These are phyloP conservation scores for Drosophila neonasuta DNA, from an alignment of 2,888 invertebrate species.

Conservation along the genomic window DNA sequence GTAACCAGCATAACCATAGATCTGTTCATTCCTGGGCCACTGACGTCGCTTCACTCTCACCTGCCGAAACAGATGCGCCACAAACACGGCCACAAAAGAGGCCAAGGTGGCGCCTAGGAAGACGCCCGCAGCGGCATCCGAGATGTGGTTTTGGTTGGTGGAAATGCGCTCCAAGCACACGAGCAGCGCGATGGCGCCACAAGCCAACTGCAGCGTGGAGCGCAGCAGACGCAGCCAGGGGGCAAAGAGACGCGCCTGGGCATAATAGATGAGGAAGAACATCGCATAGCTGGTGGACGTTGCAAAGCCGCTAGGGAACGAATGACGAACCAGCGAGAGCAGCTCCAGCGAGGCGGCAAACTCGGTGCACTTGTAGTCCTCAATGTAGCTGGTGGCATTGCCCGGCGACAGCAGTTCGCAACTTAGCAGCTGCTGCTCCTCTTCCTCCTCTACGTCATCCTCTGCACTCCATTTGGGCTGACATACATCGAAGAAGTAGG, in stretches of 20 bases:
- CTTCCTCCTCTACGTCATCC: background rate
- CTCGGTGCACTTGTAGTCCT: constrained; percentile 65
- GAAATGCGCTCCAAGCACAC: constrained; percentile 68
- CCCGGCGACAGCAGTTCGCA: background rate
- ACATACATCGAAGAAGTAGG: constrained; percentile 75
- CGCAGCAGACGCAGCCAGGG: constrained; percentile 65
- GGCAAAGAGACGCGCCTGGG: constrained; percentile 69
- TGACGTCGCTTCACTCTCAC: constrained; percentile 66
- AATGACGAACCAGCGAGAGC: constrained; percentile 66
- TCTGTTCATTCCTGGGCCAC: constrained; percentile 69
- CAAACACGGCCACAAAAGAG: constrained; percentile 56
- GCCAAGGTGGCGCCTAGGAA: constrained; percentile 59
- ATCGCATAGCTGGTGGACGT: constrained; percentile 70
- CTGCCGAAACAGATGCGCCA: constrained; percentile 62
- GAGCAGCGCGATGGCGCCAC: constrained; percentile 46
- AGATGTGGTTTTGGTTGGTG: constrained; percentile 67
- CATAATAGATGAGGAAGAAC: constrained; percentile 69
- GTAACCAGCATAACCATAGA: constrained; percentile 70
- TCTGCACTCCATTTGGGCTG: constrained; percentile 66
- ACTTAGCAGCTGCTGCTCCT: constrained; percentile 28
- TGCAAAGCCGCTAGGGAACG: constrained; percentile 73
- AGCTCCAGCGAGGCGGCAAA: constrained; percentile 64
- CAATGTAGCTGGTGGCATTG: constrained; percentile 51
- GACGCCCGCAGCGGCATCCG: constrained; percentile 66
- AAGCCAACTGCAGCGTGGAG: constrained; percentile 60